These are phyloP conservation scores for Orthosia cruda DNA, from an alignment of 2,888 invertebrate genomes.

Conservation along the genomic window DNA sequence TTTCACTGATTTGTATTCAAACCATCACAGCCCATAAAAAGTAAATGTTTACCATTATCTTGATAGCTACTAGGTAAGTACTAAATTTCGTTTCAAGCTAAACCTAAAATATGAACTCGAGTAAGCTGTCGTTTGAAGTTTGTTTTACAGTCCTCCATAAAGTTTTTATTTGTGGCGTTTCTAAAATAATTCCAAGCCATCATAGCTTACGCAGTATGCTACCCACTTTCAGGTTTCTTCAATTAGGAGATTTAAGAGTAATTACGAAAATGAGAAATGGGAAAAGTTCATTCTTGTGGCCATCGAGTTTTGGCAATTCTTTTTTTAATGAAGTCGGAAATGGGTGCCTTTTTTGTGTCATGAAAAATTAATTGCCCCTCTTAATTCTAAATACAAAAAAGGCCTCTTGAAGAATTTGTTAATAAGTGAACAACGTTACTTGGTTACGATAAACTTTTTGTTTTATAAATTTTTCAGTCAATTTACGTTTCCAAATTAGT, in stretches of 20 bases:
- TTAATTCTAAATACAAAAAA: constrained; percentile 76
- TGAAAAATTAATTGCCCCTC: constrained; percentile 79
- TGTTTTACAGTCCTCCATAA: constrained; percentile 40
- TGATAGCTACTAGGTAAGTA: constrained; percentile 43
- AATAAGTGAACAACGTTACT: constrained; percentile 68
- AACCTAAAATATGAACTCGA: constrained; percentile 39
- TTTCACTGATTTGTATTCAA: constrained; percentile 51
- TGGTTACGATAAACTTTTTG: constrained; percentile 41
- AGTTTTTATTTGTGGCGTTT: constrained; percentile 52
- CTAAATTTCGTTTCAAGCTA: constrained; percentile 33
- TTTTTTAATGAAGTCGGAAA: constrained; percentile 85
- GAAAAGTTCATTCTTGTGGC: constrained; percentile 85
- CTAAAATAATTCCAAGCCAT: constrained; percentile 55
- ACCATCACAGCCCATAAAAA: constrained; percentile 36
- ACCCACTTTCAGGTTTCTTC: constrained; percentile 76
- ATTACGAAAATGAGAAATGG: constrained; percentile 89
- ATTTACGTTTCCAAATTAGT: constrained; percentile 44
- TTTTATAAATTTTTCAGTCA: constrained; percentile 28
- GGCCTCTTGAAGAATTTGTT: constrained; percentile 69
- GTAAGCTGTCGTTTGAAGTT: constrained; percentile 46
- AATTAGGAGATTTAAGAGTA: constrained; percentile 85
- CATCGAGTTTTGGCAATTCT: constrained; percentile 82
- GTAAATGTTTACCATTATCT: constrained; percentile 47
- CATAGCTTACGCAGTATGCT: constrained; percentile 61
- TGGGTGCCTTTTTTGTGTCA: constrained; percentile 78